Evolutionary conservation across 2,797 vertebrate species (phyloP), one percentile per base, ranked within the genome.

Genomic region (Enteromius treurensis): DNA sequence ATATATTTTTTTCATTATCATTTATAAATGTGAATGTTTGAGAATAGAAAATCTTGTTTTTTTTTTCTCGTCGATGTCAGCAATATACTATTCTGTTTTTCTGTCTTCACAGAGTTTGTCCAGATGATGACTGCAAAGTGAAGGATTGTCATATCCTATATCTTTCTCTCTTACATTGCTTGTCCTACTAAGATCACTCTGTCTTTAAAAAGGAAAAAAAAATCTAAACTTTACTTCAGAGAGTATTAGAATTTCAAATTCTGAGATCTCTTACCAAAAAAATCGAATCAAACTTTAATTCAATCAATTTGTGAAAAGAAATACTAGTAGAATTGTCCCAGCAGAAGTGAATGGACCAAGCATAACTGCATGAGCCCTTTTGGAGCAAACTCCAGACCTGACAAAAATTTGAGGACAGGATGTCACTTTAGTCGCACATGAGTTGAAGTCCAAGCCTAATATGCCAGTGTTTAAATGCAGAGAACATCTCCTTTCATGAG

Each of bases 91-190:
- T 68, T 47, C 62, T 79, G 77, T 76, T 32, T 80, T 69, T 73
- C 51, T 68, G 37, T 86, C 82, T 26, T 87, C 80, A 2, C 95
- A 97, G 96, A 97, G 92, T 97, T 97, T 88, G 96, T 97, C 93
- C 96, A 97, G 91, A 97, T 97, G 96, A 97, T 97, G 97, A 97
- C 97, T 1, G 96, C 97, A 77, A 97, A 97, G 94, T 97, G 96
- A 96, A 90, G 85, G 82, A 90, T 77, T n/a, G 87, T 91, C 89
- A 88, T 87, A 71, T 78, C 73, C 89, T 81, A 81, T 74, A 37
- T 69, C 51, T 88, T 86, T 91, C 87, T 93, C 89, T 88, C 88
- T 93, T 91, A 88, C 88, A 92, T 94, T 92, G 92, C 94, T 94
- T 95, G 93, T 95, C 93, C 94, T 94, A 88, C 89, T 93, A 90